A percentile compares a stretch with the other conserved stretches of the same genome.
phyloP scores from a whole-genome alignment of 1,140 invertebrate genomes.

The Drosophila malerkotliana region DNA sequence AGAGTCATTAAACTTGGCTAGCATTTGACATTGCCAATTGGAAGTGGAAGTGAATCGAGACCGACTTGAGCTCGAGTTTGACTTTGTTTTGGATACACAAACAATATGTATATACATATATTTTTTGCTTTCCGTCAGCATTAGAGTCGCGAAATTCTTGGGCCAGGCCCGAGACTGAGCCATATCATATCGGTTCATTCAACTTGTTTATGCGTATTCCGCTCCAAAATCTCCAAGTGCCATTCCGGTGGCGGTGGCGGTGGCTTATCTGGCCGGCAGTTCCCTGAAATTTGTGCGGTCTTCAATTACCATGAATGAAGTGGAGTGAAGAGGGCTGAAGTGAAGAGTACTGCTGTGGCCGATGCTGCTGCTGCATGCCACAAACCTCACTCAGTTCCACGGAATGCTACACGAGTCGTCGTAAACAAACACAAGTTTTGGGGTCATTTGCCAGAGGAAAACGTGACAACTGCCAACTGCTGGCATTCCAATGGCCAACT shows the following conservation, averaged over 20 bases:
- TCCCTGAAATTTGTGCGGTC: conserved; percentile 40
- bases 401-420: conserved; percentile 57
- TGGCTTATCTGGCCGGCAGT: conserved; percentile 31
- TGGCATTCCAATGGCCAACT: conserved; percentile 32
- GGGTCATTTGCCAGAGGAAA: conserved; percentile 56
- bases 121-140: conserved; percentile 5
- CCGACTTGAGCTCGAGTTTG: background rate
- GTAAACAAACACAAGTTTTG: conserved; percentile 36
- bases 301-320: conserved; percentile 59
- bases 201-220: conserved; percentile 56
- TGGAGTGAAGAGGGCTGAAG: conserved; percentile 22
- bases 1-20: conserved; percentile 61
- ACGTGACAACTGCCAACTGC: conserved; percentile 48
- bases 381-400: conserved; percentile 33
- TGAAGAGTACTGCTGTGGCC: background rate
- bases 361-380: conserved; percentile 19
- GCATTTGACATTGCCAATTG: conserved; percentile 63
- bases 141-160: conserved; percentile 21
- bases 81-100: background rate
- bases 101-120: background rate
- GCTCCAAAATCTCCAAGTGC: conserved; percentile 19
- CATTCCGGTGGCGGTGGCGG: background rate
- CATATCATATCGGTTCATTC: conserved; percentile 39
- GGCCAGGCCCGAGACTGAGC: conserved; percentile 1
- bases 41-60: conserved; percentile 22